These are phyloP conservation scores for Lepus townsendii DNA, from an alignment of 2,797 vertebrate genomes.

Conservation along the genomic window DNA sequence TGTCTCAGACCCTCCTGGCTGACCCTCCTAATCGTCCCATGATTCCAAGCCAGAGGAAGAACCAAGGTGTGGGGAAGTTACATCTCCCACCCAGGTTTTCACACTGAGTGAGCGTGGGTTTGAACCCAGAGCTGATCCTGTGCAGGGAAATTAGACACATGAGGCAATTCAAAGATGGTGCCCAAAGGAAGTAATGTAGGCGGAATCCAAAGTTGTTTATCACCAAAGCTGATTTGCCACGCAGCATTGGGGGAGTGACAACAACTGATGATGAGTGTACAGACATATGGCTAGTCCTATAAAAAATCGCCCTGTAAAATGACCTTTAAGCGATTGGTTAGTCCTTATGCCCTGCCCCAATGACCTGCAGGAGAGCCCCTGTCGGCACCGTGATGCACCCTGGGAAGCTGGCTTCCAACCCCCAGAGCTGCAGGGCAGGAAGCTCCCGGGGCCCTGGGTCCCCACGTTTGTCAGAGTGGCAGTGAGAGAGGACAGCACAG, in stretches of 20 bases:
- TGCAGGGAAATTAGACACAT: too few relatives aligned
- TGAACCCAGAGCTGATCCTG: background rate
- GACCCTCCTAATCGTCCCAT: background rate
- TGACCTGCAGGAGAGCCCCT: background rate
- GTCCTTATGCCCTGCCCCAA: too few relatives aligned
- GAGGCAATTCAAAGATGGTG: too few relatives aligned
- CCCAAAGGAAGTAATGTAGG: too few relatives aligned
- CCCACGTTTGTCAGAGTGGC: background rate
- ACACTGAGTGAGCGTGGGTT: background rate
- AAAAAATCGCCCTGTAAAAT: too few relatives aligned
- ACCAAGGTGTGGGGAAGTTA: background rate
- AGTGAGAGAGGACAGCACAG: background rate
- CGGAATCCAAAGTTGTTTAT: too few relatives aligned
- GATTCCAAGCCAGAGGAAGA: background rate
- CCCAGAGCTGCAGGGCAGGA: background rate
- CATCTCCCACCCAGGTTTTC: background rate
- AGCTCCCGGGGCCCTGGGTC: background rate
- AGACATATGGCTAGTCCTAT: too few relatives aligned
- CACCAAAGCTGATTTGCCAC: too few relatives aligned
- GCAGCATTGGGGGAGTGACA: too few relatives aligned
- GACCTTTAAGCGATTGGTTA: too few relatives aligned
- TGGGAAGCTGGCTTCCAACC: background rate
- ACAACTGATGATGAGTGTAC: too few relatives aligned
- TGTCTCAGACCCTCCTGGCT: background rate
- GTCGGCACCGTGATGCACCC: background rate